Evolutionary conservation across 2,888 invertebrate species (phyloP), one percentile per base, ranked within the genome.

Genomic region (Epinotia bilunana): DNA sequence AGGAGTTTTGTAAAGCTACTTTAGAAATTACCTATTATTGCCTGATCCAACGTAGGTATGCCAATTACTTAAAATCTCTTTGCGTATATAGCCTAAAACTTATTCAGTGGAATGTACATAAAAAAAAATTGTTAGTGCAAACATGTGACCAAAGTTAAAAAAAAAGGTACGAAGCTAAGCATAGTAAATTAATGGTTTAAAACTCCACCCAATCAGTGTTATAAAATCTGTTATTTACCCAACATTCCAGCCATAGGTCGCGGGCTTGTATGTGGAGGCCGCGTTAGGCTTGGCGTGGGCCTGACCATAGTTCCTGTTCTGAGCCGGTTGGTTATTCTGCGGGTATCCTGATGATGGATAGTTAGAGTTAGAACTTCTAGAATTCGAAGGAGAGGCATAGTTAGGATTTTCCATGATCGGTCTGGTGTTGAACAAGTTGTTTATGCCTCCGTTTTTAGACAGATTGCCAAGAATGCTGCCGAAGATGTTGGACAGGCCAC

Each of bases 341-440:
- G 90, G 90, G 79, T 85, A 87, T 81, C 91, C 92, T 89, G 93
- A 90, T 81, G 92, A 88, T 87, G 88, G 90, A 89, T 84, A 84
- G 83, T 88, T 89, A 33, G 86, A 73, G 81, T 93, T 92, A 89
- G 91, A 84, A 85, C 88, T 91, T 84, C 87, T 89, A 58, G 90
- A 87, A 84, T 90, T 90, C 2, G 90, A 87, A 80, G 90, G 86
- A 18, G 92, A 90, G 4, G 90, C 85, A 80, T 93, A 91, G 81
- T 89, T 91, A 20, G 94, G 94, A 78, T 94, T 94, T 81, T 91
- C 91, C 86, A 88, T 86, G 33, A 94, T 90, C 0, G 94, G 94
- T 74, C 94, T 86, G 58, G 94, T 93, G 83, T 94, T 92, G 77
- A 91, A 87, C 2, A 91, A 79, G 78, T 84, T 87, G 81, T 82